phyloP scores from a whole-genome alignment of 2,113 vertebrate species.

The Fukomys damarensis region DNA sequence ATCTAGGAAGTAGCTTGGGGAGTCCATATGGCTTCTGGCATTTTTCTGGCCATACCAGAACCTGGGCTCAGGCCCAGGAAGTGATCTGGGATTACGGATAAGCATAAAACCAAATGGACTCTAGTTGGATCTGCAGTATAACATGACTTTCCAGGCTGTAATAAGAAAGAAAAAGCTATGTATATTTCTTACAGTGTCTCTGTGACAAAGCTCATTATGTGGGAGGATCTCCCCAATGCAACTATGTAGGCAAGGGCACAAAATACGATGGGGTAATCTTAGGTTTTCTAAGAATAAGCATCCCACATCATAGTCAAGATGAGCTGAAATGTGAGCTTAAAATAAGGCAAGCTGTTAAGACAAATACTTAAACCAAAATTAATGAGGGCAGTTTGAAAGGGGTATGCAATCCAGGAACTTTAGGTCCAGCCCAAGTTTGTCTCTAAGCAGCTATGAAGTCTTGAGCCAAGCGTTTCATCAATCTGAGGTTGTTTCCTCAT shows the following conservation, averaged over 20 bases:
- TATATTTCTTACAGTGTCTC: neutral
- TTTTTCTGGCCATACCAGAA: constrained; percentile 59
- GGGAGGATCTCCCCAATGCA: neutral
- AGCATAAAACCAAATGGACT: constrained; percentile 42
- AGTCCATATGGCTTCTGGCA: constrained; percentile 77
- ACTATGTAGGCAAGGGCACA: constrained; percentile 33
- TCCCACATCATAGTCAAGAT: neutral
- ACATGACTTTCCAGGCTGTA: constrained; percentile 22
- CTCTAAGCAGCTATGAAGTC: neutral
- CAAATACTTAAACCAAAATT: constrained; percentile 30
- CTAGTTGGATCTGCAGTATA: neutral
- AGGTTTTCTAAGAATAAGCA: constrained; percentile 59
- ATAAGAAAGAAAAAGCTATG: neutral
- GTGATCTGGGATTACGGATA: neutral
- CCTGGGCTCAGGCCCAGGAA: constrained; percentile 43
- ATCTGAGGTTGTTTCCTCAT: neutral
- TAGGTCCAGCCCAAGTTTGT: neutral
- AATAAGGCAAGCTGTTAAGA: neutral
- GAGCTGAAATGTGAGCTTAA: constrained; percentile 33
- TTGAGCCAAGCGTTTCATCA: neutral
- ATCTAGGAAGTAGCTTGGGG: constrained; percentile 66
- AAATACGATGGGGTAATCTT: neutral
- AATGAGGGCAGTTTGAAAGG: neutral
- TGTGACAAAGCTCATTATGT: neutral
- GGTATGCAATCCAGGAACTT: neutral